phyloP scores from a whole-genome alignment of 2,797 vertebrate species.

The Pantherophis vulpinus region DNA sequence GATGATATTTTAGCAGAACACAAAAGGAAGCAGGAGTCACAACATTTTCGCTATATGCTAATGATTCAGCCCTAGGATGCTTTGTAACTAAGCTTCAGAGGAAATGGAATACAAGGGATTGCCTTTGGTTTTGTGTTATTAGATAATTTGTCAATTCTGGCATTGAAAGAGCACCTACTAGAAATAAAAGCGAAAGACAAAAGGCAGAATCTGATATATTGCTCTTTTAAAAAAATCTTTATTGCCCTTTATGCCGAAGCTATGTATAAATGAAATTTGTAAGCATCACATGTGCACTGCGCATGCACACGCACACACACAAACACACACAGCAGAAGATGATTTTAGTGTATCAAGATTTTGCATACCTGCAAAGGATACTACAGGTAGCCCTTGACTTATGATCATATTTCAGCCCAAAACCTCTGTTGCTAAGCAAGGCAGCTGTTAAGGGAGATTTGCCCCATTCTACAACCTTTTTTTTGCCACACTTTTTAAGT shows the following conservation, averaged over 20 bases:
- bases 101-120: slow-evolving; percentile 23
- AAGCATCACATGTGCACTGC: not conserved
- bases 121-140: slow-evolving; percentile 54
- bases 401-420: not conserved
- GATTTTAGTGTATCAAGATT: not conserved
- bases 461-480: not conserved
- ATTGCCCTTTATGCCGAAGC: slow-evolving; percentile 18
- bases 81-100: slow-evolving; percentile 56
- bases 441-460: not conserved
- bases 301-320: too few relatives aligned
- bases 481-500: not conserved
- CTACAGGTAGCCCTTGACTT: not conserved
- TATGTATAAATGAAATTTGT: slow-evolving; percentile 42
- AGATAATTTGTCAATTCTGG: slow-evolving; percentile 70
- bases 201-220: slow-evolving; percentile 36
- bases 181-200: slow-evolving; percentile 43
- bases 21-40: slow-evolving; percentile 36
- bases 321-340: not conserved
- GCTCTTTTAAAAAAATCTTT: not conserved
- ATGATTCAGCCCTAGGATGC: slow-evolving; percentile 43
- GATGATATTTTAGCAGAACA: slow-evolving; percentile 41
- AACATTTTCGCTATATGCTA: slow-evolving; percentile 46
- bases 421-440: too few relatives aligned
- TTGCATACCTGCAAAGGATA: slow-evolving; percentile 15
- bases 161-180: slow-evolving; percentile 54